A percentile compares a stretch with the other conserved stretches of the same genome.
phyloP scores from a whole-genome alignment of 2,797 vertebrate species.

The Sylvilagus floridanus region DNA sequence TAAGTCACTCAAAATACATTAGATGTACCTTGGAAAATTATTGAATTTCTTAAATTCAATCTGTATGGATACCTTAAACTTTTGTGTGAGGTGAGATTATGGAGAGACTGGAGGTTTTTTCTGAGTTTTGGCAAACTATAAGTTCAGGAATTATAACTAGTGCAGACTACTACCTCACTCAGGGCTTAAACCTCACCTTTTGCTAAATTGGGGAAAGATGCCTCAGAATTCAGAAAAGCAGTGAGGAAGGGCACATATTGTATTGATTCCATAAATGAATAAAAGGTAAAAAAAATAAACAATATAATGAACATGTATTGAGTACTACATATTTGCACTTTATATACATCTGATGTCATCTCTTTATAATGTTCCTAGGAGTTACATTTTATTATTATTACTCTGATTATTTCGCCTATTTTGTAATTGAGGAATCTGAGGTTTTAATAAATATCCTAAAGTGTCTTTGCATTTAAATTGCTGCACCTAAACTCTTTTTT shows the following conservation, averaged over 20 bases:
- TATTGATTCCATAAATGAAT: background rate
- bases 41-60: background rate
- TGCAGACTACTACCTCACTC: background rate
- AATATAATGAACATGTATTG: background rate
- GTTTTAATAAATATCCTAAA: conserved; percentile 3
- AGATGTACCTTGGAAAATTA: background rate
- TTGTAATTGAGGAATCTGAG: background rate
- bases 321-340: background rate
- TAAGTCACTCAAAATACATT: background rate
- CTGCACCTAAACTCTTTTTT: background rate
- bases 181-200: background rate
- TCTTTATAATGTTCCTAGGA: background rate
- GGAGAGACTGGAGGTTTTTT: background rate
- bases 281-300: background rate
- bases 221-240: background rate
- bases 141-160: background rate
- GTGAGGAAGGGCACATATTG: background rate
- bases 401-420: background rate
- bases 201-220: background rate
- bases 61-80: background rate
- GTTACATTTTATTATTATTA: background rate
- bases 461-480: background rate
- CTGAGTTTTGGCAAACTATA: background rate
- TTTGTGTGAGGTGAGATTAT: background rate
- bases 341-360: background rate